A percentile compares a stretch with the other conserved stretches of the same genome.
phyloP scores from a whole-genome alignment of 2,888 invertebrate species.

The Protonemura montana region DNA sequence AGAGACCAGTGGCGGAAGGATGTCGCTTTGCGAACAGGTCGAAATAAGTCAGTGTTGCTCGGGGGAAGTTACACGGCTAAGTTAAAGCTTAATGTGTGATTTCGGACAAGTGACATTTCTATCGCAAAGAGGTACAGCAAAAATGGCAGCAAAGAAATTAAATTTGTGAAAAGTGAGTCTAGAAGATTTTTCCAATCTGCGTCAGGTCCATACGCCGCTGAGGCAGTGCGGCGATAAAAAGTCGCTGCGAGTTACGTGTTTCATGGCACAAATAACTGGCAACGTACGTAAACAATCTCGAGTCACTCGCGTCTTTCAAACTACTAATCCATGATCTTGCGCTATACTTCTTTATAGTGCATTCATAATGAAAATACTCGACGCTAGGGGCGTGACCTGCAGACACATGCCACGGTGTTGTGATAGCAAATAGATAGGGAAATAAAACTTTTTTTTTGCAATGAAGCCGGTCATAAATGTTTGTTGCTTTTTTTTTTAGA shows the following conservation, averaged over 20 bases:
- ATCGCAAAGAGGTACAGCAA: too few species aligned
- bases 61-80: too few species aligned
- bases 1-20: neutral
- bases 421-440: neutral
- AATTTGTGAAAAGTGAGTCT: too few species aligned
- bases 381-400: neutral
- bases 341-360: neutral
- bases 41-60: too few species aligned
- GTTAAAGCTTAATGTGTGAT: too few species aligned
- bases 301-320: neutral
- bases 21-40: too few species aligned
- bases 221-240: neutral
- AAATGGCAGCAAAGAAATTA: too few species aligned
- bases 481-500: neutral
- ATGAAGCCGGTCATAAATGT: neutral
- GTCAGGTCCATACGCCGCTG: neutral
- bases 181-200: too few species aligned
- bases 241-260: neutral
- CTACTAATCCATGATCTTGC: slow-evolving; percentile 1
- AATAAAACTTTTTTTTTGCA: neutral
- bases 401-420: neutral
- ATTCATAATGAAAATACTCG: neutral
- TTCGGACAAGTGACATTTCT: too few species aligned
- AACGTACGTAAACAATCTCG: neutral
- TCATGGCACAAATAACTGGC: neutral